Base-by-base conservation (phyloP, 2,797 vertebrate species). In the Melanotaenia nigrans region DNA sequence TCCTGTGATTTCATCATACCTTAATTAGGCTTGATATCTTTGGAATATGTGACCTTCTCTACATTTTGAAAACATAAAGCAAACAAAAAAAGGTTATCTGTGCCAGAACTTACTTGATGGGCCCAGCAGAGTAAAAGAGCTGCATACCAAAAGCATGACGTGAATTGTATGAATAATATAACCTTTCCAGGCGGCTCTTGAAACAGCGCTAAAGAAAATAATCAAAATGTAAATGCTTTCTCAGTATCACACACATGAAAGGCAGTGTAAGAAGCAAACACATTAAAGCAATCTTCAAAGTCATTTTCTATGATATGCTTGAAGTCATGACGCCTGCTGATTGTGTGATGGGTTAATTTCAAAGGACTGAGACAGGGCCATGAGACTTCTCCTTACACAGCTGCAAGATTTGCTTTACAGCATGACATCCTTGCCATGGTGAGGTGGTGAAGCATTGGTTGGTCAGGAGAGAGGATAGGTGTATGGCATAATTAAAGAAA, bases 181-280 rank as follows among this genome's bases (percentile, higher is more conserved):
- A 72, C 72, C 61, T 78, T 67, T 64, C 36, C 3, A n/a, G 22
- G 20, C 47, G 14, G 32, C 53, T 62, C 65, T 76, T 72, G 25
- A 79, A 83, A 77, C 71, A 51, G 30, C n/a, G 62, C 64, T 55
- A 63, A 35, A 53, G 49, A 81, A 87, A 83, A 78, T 71, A 71
- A 76, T 88, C 78, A 73, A 68, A 83, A 83, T 87, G 70, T 84
- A 82, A 90, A 89, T 85, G 75, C 78, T 60, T 72, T 59, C 78
- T 84, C 58, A 1, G 47, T 68, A 67, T 73, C 69, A 72, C 61
- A 36, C 59, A 74, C 83, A 86, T 86, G 76, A 89, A 85, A 90
- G 72, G 57, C 57, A 4, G 53, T 0, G 10, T 36, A 30, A 57
- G 64, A 78, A 74, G 72, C 68, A 66, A 82, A 85, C 59, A 74